Conservation (phyloP, 2,888 invertebrate genomes). For the Thymelicus lineola region DNA sequence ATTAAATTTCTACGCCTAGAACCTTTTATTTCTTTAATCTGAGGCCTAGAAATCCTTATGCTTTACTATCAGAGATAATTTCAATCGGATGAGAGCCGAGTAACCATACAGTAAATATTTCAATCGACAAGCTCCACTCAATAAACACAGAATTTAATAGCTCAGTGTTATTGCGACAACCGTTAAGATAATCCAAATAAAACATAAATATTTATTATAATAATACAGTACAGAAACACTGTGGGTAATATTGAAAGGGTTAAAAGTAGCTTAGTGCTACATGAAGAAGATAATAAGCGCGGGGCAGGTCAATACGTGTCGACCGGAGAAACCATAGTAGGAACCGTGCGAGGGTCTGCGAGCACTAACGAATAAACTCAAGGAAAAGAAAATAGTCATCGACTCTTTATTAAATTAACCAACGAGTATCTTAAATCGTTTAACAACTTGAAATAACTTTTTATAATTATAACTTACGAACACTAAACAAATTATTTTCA, state of each 20-base stretch:
- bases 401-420: slow-evolving; percentile 7
- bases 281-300: background rate
- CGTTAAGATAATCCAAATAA: slow-evolving; percentile 17
- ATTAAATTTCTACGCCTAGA: too few relatives aligned
- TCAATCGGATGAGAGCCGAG: background rate
- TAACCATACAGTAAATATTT: slow-evolving; percentile 28
- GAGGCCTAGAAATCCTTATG: too few relatives aligned
- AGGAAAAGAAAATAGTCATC: background rate
- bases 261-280: slow-evolving; percentile 14
- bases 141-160: slow-evolving; percentile 26
- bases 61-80: background rate
- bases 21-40: too few relatives aligned
- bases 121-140: slow-evolving; percentile 17
- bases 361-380: background rate
- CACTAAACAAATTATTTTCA: background rate
- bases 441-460: background rate
- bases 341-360: slow-evolving; percentile 4
- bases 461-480: background rate
- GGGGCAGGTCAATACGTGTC: background rate
- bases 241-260: too few relatives aligned
- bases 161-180: slow-evolving; percentile 1
- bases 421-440: background rate
- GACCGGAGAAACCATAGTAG: slow-evolving; percentile 12
- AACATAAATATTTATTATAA: slow-evolving; percentile 24
- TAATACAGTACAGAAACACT: background rate